Percentiles rank a stretch among this genome's conserved stretches.
Conservation (phyloP, 2,888 invertebrate species). For the Venusia cambrica region DNA sequence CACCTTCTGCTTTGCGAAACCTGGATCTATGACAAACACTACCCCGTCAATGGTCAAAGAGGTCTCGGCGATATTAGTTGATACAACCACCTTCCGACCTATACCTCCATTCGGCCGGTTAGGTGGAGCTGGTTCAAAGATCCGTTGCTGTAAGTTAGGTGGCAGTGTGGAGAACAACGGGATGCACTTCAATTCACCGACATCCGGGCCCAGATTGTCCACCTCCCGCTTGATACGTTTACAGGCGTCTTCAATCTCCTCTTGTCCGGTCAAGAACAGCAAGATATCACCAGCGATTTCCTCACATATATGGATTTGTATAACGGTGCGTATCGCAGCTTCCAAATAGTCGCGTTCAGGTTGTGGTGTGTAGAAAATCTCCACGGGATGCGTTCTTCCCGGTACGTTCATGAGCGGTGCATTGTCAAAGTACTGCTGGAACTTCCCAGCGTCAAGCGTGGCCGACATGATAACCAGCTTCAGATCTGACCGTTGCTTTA, state of each 20-base stretch:
- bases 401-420: constrained; percentile 99
- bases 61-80: constrained; percentile 99
- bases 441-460: constrained; percentile 99
- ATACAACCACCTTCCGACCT: constrained; percentile 96
- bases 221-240: constrained; percentile 97
- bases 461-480: constrained; percentile 99
- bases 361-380: constrained; percentile 99
- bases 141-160: constrained; percentile 97
- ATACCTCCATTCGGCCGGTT: constrained; percentile 93
- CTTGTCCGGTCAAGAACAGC: constrained; percentile 90
- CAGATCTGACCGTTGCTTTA: constrained; percentile 93
- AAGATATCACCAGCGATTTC: constrained; percentile 95
- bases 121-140: constrained; percentile 98
- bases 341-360: constrained; percentile 98
- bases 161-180: constrained; percentile 99
- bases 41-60: constrained; percentile 99
- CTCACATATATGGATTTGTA: constrained; percentile 97
- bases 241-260: constrained; percentile 99
- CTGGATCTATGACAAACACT: constrained; percentile 99
- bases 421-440: constrained; percentile 99
- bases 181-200: constrained; percentile 98
- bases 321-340: constrained; percentile 98
- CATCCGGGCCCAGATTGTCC: constrained; percentile 97
- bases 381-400: constrained; percentile 78
- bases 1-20: constrained; percentile 99